These are phyloP conservation scores for Chironomus riparius DNA, from an alignment of 2,888 invertebrate genomes.

Conservation along the genomic window DNA sequence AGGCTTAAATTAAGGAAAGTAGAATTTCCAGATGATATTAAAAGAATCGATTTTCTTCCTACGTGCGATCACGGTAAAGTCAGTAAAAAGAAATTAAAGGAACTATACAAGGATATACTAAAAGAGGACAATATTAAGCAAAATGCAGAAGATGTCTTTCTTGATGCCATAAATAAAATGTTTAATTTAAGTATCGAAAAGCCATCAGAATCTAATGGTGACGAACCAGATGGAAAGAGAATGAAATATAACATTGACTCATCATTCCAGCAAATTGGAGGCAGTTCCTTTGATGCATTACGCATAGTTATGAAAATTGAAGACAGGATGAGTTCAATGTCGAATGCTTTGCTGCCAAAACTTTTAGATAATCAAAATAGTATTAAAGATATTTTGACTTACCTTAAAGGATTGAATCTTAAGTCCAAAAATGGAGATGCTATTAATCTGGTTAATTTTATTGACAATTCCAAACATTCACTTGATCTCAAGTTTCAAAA, in stretches of 20 bases:
- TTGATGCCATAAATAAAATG: constrained; percentile 34
- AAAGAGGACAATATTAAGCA: neutral
- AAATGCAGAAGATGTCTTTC: constrained; percentile 2
- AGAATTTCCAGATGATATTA: constrained; percentile 57
- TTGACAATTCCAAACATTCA: neutral
- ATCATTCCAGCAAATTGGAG: constrained; percentile 55
- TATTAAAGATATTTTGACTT: constrained; percentile 34
- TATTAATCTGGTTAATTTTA: constrained; percentile 34
- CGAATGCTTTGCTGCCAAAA: constrained; percentile 47
- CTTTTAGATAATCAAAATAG: constrained; percentile 45
- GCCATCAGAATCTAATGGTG: constrained; percentile 35
- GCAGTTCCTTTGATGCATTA: constrained; percentile 61
- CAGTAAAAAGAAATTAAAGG: constrained; percentile 44
- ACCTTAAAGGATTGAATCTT: constrained; percentile 18
- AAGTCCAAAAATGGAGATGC: constrained; percentile 31
- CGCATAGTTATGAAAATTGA: constrained; percentile 53
- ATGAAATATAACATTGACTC: constrained; percentile 31
- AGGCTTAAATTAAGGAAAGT: constrained; percentile 44
- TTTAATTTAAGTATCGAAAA: constrained; percentile 35
- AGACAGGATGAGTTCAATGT: constrained; percentile 39
- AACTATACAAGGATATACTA: constrained; percentile 38
- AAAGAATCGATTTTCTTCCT: constrained; percentile 50
- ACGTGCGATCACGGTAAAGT: constrained; percentile 63
- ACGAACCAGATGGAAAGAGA: constrained; percentile 26
- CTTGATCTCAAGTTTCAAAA: constrained; percentile 31